A percentile compares a stretch with the other conserved stretches of the same genome.
phyloP scores from a whole-genome alignment of 2,888 invertebrate genomes.

The Tiliacea aurago region DNA sequence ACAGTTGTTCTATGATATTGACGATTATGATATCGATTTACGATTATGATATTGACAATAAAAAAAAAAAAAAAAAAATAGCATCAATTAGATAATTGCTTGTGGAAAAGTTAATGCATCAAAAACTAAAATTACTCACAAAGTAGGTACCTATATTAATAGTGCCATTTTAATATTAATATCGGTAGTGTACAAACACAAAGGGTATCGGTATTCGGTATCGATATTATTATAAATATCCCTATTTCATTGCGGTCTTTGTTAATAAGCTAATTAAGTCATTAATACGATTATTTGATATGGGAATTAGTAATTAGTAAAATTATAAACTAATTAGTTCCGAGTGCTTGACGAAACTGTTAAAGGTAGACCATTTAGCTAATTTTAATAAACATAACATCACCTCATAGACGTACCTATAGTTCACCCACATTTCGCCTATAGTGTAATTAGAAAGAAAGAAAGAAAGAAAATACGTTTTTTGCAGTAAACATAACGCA shows the following conservation, averaged over 20 bases:
- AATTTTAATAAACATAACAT: neutral
- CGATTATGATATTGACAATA: no score
- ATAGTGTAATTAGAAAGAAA: no score
- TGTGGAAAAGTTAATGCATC: neutral
- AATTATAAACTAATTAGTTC: conserved; percentile 4
- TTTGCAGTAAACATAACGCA: no score
- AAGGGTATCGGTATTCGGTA: neutral
- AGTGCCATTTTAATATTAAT: neutral
- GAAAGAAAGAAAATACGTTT: no score
- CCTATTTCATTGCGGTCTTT: neutral
- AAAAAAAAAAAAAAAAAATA: no score
- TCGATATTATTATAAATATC: neutral
- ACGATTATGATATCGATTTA: no score
- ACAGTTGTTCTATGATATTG: no score
- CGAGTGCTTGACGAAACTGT: neutral
- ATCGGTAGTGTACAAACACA: neutral
- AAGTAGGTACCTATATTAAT: neutral
- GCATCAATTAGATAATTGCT: neutral
- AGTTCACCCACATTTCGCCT: no score
- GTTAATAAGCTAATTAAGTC: conserved; percentile 4
- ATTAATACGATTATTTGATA: neutral
- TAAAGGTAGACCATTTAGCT: neutral
- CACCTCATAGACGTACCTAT: no score
- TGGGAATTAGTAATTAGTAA: conserved; percentile 6
- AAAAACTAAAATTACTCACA: neutral